Base-by-base conservation (phyloP, 1,140 invertebrate genomes). In the Brachionus paranguensis region DNA sequence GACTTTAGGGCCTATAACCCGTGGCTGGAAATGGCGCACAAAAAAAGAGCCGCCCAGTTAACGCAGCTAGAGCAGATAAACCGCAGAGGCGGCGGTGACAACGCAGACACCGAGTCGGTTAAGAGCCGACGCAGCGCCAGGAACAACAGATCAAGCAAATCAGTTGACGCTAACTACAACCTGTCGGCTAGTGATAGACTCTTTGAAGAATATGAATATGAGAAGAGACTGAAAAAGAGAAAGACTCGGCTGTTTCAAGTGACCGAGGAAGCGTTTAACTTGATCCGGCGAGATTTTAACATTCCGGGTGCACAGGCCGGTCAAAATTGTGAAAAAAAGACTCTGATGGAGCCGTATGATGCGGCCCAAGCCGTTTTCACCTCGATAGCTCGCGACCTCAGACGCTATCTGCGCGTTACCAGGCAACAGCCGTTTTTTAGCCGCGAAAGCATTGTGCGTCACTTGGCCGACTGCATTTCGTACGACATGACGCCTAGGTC, bases 1-100 rank as follows among this genome's bases (percentile, higher is more conserved):
- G 95, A 98, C 87, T 99, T 99, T 89, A 93, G 94, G 0, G 95
- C 96, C 84, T 99, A 97, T 87, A 99, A 99, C 90, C 96, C 96
- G 0, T 97, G 97, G 88, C 91, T 98, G 85, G 95, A 97, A 88
- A 85, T 85, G 3, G 84, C 72, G 3, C 84, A 74, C 4, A 55
- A 20, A 41, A 68, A 64, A 47, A 41, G 65, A 45, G 64, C 78
- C 0, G 45, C 12, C n/a, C 17, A 64, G 53, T 79, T 79, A 20
- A 27, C 37, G 68, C 70, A 84, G 14, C 8, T 68, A n/a, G 55
- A 45, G 17, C 29, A 78, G 37, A 33, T 68, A 12, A 78, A 79
- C 45, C 37, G 53, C 14, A 29, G 20, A 68, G 50, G 20, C 24
- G 27, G 43, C n/a, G 43, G 43, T 2, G 53, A 65, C 41, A 24